These are phyloP conservation scores for Chloroclysta siterata DNA, from an alignment of 2,888 invertebrate genomes.

Conservation along the genomic window DNA sequence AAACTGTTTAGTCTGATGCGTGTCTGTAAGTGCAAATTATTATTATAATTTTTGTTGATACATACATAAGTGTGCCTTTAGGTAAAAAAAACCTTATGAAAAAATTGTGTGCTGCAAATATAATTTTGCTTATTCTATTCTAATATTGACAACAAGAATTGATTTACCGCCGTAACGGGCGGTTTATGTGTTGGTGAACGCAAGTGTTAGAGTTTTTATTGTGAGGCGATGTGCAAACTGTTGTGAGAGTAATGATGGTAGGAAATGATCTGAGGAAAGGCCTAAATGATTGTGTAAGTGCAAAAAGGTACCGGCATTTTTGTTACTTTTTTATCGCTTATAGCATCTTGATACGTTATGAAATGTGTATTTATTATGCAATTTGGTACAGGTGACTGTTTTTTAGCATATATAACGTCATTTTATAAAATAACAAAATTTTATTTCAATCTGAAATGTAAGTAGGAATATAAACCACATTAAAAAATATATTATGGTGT, in stretches of 20 bases:
- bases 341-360: not conserved
- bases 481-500: too few relatives aligned
- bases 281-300: slow-evolving; percentile 29
- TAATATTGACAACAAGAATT: not conserved
- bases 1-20: too few relatives aligned
- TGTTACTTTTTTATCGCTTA: not conserved
- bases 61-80: too few relatives aligned
- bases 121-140: too few relatives aligned
- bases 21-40: too few relatives aligned
- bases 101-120: too few relatives aligned
- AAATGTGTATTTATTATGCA: not conserved
- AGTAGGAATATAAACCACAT: too few relatives aligned
- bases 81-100: too few relatives aligned
- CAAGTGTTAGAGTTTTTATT: slow-evolving; percentile 56
- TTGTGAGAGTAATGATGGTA: slow-evolving; percentile 31
- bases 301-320: slow-evolving; percentile 9
- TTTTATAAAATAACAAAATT: too few relatives aligned
- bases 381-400: not conserved
- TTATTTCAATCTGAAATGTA: too few relatives aligned
- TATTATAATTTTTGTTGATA: too few relatives aligned
- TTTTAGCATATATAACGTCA: too few relatives aligned
- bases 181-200: slow-evolving; percentile 7
- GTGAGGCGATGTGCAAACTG: slow-evolving; percentile 34
- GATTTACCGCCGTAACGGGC: not conserved
- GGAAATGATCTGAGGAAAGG: slow-evolving; percentile 35